Evolutionary conservation across 2,113 vertebrate genomes (phyloP).

Genomic region (Oreochromis aureus): DNA sequence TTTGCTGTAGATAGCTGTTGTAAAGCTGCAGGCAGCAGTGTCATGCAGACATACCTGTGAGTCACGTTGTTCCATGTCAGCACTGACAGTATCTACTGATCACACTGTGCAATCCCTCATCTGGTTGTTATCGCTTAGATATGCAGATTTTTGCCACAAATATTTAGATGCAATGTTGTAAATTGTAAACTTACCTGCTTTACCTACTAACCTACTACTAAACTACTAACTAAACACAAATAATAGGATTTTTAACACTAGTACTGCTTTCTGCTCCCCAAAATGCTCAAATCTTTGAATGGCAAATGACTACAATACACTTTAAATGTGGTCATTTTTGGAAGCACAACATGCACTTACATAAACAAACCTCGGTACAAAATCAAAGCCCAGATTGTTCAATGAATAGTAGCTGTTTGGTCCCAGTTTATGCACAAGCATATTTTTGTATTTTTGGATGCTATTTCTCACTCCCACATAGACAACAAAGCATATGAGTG

Average conservation of each 20-base stretch:
- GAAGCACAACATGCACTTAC: neutral
- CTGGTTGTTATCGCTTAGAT: neutral
- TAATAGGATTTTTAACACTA: neutral
- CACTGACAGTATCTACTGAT: neutral
- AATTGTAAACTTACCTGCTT: neutral
- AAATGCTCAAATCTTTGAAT: neutral
- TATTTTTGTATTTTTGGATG: slow-evolving; percentile 7
- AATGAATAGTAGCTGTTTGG: neutral
- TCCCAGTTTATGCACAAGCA: neutral
- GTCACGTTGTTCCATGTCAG: neutral
- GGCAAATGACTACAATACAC: neutral
- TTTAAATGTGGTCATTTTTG: neutral
- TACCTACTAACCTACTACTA: neutral
- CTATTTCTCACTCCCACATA: slow-evolving; percentile 11
- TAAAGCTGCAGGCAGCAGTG: neutral
- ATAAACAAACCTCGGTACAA: neutral
- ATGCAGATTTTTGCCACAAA: neutral
- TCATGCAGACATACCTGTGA: neutral
- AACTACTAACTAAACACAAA: neutral
- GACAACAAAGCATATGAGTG: slow-evolving; percentile 9
- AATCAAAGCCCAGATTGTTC: neutral
- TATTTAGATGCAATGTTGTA: neutral
- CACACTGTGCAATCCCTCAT: neutral
- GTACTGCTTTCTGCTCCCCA: neutral
- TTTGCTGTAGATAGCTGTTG: neutral